A percentile compares a stretch with the other conserved stretches of the same genome.
These are phyloP conservation scores for Craterocephalus amniculus DNA, from an alignment of 2,797 vertebrate genomes.

Conservation along the genomic window DNA sequence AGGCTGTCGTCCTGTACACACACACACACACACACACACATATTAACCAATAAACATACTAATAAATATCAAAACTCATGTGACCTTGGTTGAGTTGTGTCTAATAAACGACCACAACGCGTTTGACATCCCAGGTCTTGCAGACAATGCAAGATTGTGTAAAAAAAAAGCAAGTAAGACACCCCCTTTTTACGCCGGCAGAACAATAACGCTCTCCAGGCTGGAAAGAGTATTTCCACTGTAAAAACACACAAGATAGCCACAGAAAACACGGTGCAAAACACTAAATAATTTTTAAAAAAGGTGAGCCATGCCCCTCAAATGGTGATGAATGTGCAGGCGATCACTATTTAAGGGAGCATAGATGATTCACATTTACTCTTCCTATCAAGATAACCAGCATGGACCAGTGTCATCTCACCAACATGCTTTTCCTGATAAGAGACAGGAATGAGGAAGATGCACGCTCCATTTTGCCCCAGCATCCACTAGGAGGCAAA, in stretches of 20 bases:
- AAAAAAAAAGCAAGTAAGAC: slow-evolving; percentile 12
- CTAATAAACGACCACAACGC: slow-evolving; percentile 18
- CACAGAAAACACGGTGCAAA: slow-evolving; percentile 28
- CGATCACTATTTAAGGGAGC: slow-evolving; percentile 23
- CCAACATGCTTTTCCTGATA: not conserved
- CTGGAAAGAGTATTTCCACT: slow-evolving; percentile 6
- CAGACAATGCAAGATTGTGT: slow-evolving; percentile 4
- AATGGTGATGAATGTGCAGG: slow-evolving; percentile 70
- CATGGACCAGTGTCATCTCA: not conserved
- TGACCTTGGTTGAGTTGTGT: slow-evolving; percentile 37
- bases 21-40: slow-evolving; percentile 56
- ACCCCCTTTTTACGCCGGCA: slow-evolving; percentile 31
- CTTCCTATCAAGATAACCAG: slow-evolving; percentile 1
- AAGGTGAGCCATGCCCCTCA: slow-evolving; percentile 71
- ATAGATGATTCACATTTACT: not conserved
- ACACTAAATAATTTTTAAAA: too few relatives aligned
- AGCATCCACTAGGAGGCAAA: slow-evolving; percentile 12
- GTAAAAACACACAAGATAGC: slow-evolving; percentile 20
- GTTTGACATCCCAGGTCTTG: slow-evolving; percentile 13
- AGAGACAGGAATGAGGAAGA: not conserved
- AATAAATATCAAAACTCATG: slow-evolving; percentile 29
- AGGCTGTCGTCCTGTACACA: slow-evolving; percentile 74
- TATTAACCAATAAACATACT: slow-evolving; percentile 37
- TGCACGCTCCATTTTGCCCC: not conserved
- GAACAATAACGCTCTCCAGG: slow-evolving; percentile 27